These are phyloP conservation scores for Folsomia manolachei DNA, from an alignment of 2,888 invertebrate genomes.

Conservation along the genomic window DNA sequence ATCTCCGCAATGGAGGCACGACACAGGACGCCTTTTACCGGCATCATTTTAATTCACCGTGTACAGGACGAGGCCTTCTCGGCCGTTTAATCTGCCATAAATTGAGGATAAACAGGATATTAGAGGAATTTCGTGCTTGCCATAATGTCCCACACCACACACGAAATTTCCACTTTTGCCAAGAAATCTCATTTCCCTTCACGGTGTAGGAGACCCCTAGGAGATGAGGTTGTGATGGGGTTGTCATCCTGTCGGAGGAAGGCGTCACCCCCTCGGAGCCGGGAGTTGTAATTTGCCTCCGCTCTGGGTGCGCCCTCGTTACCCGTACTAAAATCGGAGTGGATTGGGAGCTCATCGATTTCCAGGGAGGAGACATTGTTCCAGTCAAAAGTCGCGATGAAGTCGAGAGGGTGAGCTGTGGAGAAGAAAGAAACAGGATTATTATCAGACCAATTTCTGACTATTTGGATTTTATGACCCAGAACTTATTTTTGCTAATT, in stretches of 20 bases:
- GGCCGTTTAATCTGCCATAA: constrained; percentile 33
- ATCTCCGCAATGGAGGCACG: constrained; percentile 22
- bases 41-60: constrained; percentile 38
- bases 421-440: no score
- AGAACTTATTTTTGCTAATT: no score
- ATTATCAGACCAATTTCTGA: no score
- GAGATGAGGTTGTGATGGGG: constrained; percentile 11
- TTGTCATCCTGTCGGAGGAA: constrained; percentile 16
- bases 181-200: constrained; percentile 18
- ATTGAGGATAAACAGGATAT: not conserved
- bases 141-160: not conserved
- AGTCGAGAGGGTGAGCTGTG: constrained; percentile 43
- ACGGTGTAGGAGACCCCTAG: constrained; percentile 15
- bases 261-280: constrained; percentile 12
- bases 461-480: no score
- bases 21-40: constrained; percentile 27
- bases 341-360: constrained; percentile 38
- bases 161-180: constrained; percentile 16
- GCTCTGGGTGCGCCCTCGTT: no score
- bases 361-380: constrained; percentile 22
- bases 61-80: constrained; percentile 41
- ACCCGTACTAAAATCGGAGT: constrained; percentile 18
- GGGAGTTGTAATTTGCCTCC: constrained; percentile 31
- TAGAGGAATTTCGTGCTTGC: not conserved
- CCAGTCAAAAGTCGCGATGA: constrained; percentile 39